Evolutionary conservation across 2,113 vertebrate genomes (phyloP).

Genomic region (Lepus timidus): DNA sequence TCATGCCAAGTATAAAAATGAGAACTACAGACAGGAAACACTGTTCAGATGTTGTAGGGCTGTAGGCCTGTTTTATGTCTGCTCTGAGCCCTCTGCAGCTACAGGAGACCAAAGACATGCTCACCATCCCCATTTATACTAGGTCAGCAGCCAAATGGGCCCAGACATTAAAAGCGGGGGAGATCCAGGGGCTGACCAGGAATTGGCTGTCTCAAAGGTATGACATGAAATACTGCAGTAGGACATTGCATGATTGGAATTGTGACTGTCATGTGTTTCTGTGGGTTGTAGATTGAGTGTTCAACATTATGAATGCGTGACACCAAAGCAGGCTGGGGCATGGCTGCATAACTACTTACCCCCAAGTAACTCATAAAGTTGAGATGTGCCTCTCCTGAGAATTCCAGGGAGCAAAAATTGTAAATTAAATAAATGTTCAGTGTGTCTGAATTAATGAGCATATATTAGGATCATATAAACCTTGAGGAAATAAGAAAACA

Average conservation of each 20-base stretch:
- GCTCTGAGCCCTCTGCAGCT: slow-evolving; percentile 82
- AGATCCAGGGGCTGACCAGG: slow-evolving; percentile 74
- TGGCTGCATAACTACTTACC: slow-evolving; percentile 57
- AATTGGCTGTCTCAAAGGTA: background rate
- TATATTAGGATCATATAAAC: slow-evolving; percentile 77
- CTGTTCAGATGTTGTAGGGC: slow-evolving; percentile 84
- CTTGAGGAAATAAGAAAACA: slow-evolving; percentile 77
- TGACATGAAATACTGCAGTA: background rate
- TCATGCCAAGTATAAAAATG: slow-evolving; percentile 87
- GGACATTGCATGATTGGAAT: slow-evolving; percentile 39
- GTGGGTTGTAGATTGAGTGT: slow-evolving; percentile 60
- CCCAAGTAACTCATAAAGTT: slow-evolving; percentile 77
- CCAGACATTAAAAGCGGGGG: slow-evolving; percentile 53
- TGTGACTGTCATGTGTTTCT: slow-evolving; percentile 38
- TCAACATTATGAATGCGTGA: slow-evolving; percentile 62
- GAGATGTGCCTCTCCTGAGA: slow-evolving; percentile 81
- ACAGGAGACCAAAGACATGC: slow-evolving; percentile 75
- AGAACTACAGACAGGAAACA: slow-evolving; percentile 86
- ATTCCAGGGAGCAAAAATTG: slow-evolving; percentile 69
- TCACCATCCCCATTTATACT: slow-evolving; percentile 69
- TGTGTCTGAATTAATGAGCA: slow-evolving; percentile 65
- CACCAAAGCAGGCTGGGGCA: background rate
- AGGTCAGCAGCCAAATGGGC: slow-evolving; percentile 54
- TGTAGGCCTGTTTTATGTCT: slow-evolving; percentile 85
- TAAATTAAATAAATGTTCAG: slow-evolving; percentile 80